These are phyloP conservation scores for Galbula dea DNA, from an alignment of 2,113 vertebrate species.

Conservation along the genomic window DNA sequence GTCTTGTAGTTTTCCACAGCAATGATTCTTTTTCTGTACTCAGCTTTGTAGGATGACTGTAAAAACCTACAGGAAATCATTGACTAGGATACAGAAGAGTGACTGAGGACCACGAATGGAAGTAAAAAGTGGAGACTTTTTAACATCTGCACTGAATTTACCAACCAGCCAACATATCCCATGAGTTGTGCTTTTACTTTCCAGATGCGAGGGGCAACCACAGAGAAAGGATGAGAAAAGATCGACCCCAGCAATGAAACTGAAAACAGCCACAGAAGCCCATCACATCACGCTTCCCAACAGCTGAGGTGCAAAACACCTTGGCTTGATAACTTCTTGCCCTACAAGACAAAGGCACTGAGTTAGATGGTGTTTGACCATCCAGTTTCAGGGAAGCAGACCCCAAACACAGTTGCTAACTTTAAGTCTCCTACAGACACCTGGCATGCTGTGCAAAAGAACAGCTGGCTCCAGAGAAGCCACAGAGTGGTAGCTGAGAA, in stretches of 20 bases:
- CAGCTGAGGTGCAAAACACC: neutral
- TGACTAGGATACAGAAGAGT: neutral
- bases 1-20: neutral
- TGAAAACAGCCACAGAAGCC: neutral
- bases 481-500: neutral
- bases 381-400: neutral
- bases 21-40: neutral
- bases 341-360: neutral
- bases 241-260: neutral
- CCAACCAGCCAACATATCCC: neutral
- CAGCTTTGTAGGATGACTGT: neutral
- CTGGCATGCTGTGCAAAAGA: neutral
- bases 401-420: neutral
- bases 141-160: neutral
- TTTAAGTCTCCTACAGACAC: neutral
- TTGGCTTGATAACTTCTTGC: neutral
- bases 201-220: neutral
- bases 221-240: neutral
- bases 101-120: neutral
- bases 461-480: fast-evolving
- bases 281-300: neutral
- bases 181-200: neutral
- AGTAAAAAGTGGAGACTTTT: neutral
- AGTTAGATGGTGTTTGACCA: neutral
- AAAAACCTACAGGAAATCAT: neutral